Evolutionary conservation across 2,113 vertebrate species (phyloP), one percentile per base, ranked within the genome.

Genomic region (Coturnix japonica): DNA sequence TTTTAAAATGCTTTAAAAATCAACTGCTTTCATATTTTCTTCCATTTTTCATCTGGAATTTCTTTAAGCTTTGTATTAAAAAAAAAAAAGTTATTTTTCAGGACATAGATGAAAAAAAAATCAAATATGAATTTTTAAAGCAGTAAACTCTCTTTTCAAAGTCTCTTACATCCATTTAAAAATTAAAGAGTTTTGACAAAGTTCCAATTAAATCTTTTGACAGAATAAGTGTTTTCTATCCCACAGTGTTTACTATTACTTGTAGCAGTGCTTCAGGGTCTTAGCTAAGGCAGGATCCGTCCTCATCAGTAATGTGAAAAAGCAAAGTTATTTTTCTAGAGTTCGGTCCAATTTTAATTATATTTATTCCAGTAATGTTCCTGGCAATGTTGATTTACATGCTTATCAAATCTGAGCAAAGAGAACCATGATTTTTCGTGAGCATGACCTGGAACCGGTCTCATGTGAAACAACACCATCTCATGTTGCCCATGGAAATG

Each of bases 41-140:
- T 41, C 44, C 3, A 41, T 76, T 31, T 70, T 81, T 67, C 33
- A 88, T 22, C 19, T 0, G 0, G 16, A 70, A 83, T 33, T 1
- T 9, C 51, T 77, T 74, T 33, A 90, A 11, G 26, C 72, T 5
- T n/a, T 70, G 28, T 37, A 37, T 37, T n/a, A 0, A 0, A 17
- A 7, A 66, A 73, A 81, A 86, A 43, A 0, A 0, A 0, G 47
- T 23, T 23, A 18, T 63, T 89, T 69, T 21, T 0, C 0, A 19
- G 56, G 18, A 19, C 69, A 35, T 13, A 69, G 31, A 4, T 49
- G 15, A 23, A 49, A 28, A 69, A 69, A 81, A 67, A 31, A 7
- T 14, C 9, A 26, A 61, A 61, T 26, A 11, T 26, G 17, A 60
- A 11, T 33, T 47, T 37, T 26, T 30, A 30, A 33, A 74, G 56